Base-by-base conservation (phyloP, 2,113 vertebrate species). In the Rhinopomastus cyanomelas region DNA sequence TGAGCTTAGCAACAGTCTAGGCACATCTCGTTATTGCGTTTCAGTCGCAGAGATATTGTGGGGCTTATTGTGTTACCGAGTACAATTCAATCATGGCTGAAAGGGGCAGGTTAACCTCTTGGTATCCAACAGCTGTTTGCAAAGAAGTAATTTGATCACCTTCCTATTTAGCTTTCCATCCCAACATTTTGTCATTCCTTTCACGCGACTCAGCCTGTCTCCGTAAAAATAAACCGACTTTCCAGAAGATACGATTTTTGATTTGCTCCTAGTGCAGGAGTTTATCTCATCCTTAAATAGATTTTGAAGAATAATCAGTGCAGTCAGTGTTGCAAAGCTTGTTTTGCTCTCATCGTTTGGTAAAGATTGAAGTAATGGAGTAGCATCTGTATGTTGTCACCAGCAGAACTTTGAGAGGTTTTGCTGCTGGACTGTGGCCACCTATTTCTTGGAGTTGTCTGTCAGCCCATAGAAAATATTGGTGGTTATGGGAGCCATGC, bases 61-160 rank as follows among this genome's bases (percentile, higher is more conserved):
- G 42, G 16, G 20, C 67, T 93, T 94, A 91, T 52, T 93, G 69
- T 72, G 67, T 94, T 95, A 81, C 1, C 18, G 3, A 48, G 81
- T 84, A 76, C 86, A 94, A 94, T 92, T 56, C 52, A 94, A 81
- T 96, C 73, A 48, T 9, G 59, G 25, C 87, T 61, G 93, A 87
- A 92, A 68, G 49, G 11, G 51, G 34, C 32, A 37, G n/a, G 51
- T 95, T 95, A 92, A 93, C 88, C 67, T 92, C n/a, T 90, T 56
- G 85, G 44, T 80, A 83, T 89, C 68, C 78, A 93, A 52, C 92
- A 95, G 84, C 84, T 92, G 90, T 57, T 84, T 37, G 67, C 26
- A 71, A 65, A 82, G 71, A 76, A 89, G 29, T 95, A 95, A 95
- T 93, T 57, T 56, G 60, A 92, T 96, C 64, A 30, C 29, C 44